phyloP scores from a whole-genome alignment of 2,113 vertebrate genomes.

The Hiodon tergisus region DNA sequence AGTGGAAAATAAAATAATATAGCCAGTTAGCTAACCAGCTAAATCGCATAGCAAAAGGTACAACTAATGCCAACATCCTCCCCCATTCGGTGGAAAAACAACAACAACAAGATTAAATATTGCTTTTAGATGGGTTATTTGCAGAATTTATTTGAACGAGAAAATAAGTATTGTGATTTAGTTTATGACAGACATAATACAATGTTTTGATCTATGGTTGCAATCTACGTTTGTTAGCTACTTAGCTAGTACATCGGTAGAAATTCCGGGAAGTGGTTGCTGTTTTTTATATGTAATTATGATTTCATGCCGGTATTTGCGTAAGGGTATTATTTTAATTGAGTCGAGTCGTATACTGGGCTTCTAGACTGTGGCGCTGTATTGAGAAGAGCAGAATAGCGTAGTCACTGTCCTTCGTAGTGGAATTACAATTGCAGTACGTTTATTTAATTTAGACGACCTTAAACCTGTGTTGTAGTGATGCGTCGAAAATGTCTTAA shows the following conservation, averaged over 20 bases:
- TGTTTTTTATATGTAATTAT: too few species aligned
- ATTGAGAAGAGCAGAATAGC: background rate
- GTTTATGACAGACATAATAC: background rate
- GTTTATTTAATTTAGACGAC: background rate
- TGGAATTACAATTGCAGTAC: constrained; percentile 15
- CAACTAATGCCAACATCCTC: constrained; percentile 23
- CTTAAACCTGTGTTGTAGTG: constrained; percentile 14
- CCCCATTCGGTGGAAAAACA: background rate
- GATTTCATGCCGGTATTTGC: background rate
- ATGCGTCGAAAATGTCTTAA: constrained; percentile 1
- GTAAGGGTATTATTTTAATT: background rate
- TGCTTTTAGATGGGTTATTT: background rate
- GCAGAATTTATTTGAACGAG: background rate
- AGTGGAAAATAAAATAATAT: constrained; percentile 15
- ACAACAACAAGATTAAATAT: background rate
- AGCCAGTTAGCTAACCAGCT: constrained; percentile 13
- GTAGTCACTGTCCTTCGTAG: background rate
- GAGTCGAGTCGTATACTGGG: background rate
- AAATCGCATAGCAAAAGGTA: constrained; percentile 10
- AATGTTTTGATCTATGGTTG: background rate
- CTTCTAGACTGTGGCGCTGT: background rate
- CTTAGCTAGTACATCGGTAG: constrained; percentile 2
- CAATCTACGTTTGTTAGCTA: background rate
- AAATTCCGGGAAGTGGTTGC: constrained; percentile 9
- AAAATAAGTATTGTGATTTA: background rate